Base-by-base conservation (phyloP, 2,113 vertebrate species). In the Colossoma macropomum region DNA sequence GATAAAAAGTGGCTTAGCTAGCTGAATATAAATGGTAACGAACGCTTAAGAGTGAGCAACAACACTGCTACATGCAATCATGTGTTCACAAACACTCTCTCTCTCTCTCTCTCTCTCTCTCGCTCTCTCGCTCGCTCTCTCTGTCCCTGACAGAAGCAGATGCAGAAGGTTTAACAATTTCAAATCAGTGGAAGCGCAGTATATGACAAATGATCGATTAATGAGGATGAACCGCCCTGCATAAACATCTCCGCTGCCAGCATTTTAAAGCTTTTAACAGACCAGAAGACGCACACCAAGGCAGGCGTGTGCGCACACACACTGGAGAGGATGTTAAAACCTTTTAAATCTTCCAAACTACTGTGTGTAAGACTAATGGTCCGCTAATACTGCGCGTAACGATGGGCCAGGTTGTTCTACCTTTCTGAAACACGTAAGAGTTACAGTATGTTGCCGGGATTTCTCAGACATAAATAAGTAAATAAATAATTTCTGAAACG, bases 181-280 rank as follows among this genome's bases (percentile, higher is more conserved):
- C 30, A 75, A 75, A 75, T 75, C 21, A 41, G 45, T 54, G 52
- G 9, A 74, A 81, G 41, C 60, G 17, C 60, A 50, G 50, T 25
- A 75, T 48, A 34, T 75, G 62, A 82, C 72, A 82, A 81, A 81
- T 81, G 70, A 74, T 54, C 59, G 48, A 38, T 82, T 50, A 66
- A 82, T 54, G 72, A 82, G 65, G 28, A 68, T 68, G 65, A 68
- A 68, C 28, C 65, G 6, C 54, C 28, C 45, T 82, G 25, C 71
- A 68, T 41, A 81, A 75, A 56, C 80, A 82, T 28, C n/a, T 54
- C 15, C 50, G 12, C 60, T 75, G 80, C 72, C 72, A 75, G 80
- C 69, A n/a, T 27, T 65, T 75, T 75, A 54, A 82, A 82, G 60
- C 65, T 32, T 80, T 80, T 80, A 80, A 28, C 72, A 76, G 72